Evolutionary conservation across 2,113 vertebrate species (phyloP).

Genomic region (Pelobates fuscus): DNA sequence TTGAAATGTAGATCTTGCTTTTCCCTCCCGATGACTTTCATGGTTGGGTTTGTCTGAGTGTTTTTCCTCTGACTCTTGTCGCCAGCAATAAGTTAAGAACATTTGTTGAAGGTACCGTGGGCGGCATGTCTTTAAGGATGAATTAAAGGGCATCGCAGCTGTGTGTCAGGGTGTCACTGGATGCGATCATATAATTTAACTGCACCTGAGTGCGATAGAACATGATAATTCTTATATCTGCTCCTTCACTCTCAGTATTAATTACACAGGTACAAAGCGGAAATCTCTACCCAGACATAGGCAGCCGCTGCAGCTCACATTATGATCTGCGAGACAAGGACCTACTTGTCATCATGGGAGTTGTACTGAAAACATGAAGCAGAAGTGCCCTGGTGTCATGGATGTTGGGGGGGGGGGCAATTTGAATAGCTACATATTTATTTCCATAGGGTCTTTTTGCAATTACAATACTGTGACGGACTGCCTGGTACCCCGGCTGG

Average conservation of each 20-base stretch:
- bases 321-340: too few relatives aligned
- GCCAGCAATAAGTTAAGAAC: not conserved
- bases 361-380: too few relatives aligned
- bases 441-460: too few relatives aligned
- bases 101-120: not conserved
- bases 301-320: too few relatives aligned
- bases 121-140: not conserved
- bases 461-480: too few relatives aligned
- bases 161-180: not conserved
- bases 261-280: not conserved
- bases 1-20: slow-evolving; percentile 1
- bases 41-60: not conserved
- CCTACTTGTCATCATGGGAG: too few relatives aligned
- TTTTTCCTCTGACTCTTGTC: not conserved
- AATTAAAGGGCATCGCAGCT: not conserved
- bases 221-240: not conserved
- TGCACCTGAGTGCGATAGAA: not conserved
- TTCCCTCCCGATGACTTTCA: not conserved
- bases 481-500: too few relatives aligned
- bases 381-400: too few relatives aligned
- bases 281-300: too few relatives aligned
- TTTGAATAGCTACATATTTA: too few relatives aligned
- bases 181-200: not conserved
- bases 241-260: not conserved
- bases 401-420: too few relatives aligned